phyloP scores from a whole-genome alignment of 2,888 invertebrate genomes.

The Disparrhopalites patrizii region DNA sequence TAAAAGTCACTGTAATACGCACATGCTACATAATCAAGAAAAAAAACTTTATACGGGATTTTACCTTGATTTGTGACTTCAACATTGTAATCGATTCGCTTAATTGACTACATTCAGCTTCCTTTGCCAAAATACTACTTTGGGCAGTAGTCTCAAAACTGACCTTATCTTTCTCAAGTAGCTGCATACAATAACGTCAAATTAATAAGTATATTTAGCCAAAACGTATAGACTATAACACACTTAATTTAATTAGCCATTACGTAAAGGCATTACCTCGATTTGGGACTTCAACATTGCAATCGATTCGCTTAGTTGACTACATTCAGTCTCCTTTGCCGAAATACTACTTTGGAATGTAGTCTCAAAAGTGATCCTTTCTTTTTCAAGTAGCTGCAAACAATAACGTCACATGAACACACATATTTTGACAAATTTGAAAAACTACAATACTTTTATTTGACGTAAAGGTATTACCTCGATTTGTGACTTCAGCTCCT shows the following conservation, averaged over 20 bases:
- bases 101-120: conserved; percentile 50
- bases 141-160: conserved; percentile 44
- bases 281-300: conserved; percentile 39
- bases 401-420: neutral
- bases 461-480: conserved; percentile 10
- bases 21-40: neutral
- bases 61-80: conserved; percentile 42
- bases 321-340: conserved; percentile 53
- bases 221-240: no score
- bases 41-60: neutral
- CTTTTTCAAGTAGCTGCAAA: conserved; percentile 41
- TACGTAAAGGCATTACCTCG: conserved; percentile 39
- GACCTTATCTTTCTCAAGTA: conserved; percentile 43
- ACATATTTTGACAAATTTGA: no score
- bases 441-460: no score
- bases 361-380: conserved; percentile 48
- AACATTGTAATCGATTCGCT: conserved; percentile 38
- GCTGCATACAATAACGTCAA: conserved; percentile 30
- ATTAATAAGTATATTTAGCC: conserved; percentile 4
- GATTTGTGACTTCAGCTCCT: conserved; percentile 10
- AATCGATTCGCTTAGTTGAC: conserved; percentile 40
- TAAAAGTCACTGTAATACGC: neutral
- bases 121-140: conserved; percentile 53
- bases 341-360: conserved; percentile 51
- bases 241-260: no score